These are phyloP conservation scores for Charadrius vociferus DNA, from an alignment of 2,113 vertebrate genomes.

Conservation along the genomic window DNA sequence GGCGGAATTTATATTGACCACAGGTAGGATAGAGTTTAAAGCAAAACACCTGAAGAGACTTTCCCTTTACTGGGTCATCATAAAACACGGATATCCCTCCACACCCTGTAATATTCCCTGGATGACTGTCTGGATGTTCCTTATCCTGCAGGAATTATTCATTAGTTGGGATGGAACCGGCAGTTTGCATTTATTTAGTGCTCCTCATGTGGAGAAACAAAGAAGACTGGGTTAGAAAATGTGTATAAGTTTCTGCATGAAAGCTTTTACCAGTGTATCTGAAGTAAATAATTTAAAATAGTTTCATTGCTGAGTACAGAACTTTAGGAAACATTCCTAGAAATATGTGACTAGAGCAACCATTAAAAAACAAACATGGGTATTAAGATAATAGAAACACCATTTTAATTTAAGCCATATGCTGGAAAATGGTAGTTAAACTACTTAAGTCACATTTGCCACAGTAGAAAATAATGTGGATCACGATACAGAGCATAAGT, in stretches of 20 bases:
- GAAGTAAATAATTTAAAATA: slow-evolving; percentile 27
- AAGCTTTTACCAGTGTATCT: background rate
- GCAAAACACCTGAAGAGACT: background rate
- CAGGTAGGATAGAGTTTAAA: background rate
- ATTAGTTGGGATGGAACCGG: background rate
- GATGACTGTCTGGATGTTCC: background rate
- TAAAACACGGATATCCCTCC: background rate
- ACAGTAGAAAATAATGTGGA: background rate
- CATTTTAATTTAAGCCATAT: background rate
- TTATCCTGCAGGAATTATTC: background rate
- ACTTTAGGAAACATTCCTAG: background rate
- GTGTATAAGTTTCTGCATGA: background rate
- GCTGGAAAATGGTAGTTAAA: background rate
- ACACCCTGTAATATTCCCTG: background rate
- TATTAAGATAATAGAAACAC: background rate
- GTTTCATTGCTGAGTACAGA: background rate
- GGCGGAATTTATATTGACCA: background rate
- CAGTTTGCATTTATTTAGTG: background rate
- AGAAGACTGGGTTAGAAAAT: background rate
- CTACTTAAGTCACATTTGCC: background rate
- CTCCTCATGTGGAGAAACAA: background rate
- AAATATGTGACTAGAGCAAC: background rate
- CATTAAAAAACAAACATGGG: background rate
- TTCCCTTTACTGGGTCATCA: background rate
- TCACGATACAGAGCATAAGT: background rate